Base-by-base conservation (phyloP, 1,140 invertebrate species). In the Sycobia sp. region DNA sequence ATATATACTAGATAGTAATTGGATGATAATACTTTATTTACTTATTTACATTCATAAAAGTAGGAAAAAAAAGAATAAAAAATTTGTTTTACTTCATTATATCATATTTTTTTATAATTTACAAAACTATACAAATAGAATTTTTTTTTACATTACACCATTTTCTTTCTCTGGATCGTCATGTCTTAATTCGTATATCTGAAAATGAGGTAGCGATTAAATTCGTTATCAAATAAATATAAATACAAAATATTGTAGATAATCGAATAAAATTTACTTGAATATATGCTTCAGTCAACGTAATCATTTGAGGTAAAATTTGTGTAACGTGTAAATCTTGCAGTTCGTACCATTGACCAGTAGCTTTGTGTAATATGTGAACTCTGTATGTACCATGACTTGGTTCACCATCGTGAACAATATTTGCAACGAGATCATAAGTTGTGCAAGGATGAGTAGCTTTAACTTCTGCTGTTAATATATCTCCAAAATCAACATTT, bases 301-400 rank as follows among this genome's bases (percentile, higher is more conserved):
- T 98, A 63, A 99, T 99, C 96, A 99, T 99, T 80, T 99, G 97
- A 3, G 97, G 97, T 20, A 99, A 84, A 75, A 99, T 98, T 77
- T 97, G 95, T 4, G 91, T 96, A 0, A 99, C 97, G 76, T 99
- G 97, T 29, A 99, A 85, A 88, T 99, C 97, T 84, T 99, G 97
- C 86, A 99, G 88, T 84, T 99, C 97, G 76, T 96, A 91, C 90
- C 89, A 92, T 72, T 91, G 88, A 2, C 89, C 88, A 39, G 89
- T 89, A 55, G 95, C 94, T 84, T 96, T 94, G 73, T 99, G 97
- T 38, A 99, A 83, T 46, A 99, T 90, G 78, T 99, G 97, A 13
- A 95, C 94, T 65, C 96, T 87, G 80, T 99, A 99, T 0, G 94
- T 97, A 14, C 95, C 95, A 74, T 94, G 90, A 47, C 89, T 90